Evolutionary conservation across 2,797 vertebrate species (phyloP), one percentile per base, ranked within the genome.

Genomic region (Sardinella longiceps): DNA sequence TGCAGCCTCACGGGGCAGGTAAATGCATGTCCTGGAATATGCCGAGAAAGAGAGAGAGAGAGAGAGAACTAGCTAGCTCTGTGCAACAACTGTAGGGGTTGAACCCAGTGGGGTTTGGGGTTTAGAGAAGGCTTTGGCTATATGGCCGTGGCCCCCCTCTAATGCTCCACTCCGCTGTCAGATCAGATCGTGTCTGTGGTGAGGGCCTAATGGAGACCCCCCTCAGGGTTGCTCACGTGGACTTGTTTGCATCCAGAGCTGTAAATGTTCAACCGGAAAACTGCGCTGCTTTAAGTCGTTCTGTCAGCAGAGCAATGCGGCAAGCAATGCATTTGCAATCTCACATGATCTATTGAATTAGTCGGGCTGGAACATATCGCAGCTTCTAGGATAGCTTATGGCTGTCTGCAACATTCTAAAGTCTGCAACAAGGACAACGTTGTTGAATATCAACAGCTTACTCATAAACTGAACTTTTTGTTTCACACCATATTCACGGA

Each of bases 21-120:
- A 94, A 94, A 93, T 93, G 94, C 95, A 94, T 92, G 95, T 92
- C 93, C 93, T 39, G 88, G 92, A 94, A 91, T 93, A 95, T 93
- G 91, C 85, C 88, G 90, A 87, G 90, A 91, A 88, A 77, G 70
- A 77, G 63, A 37, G 58, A 63, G 58, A 63, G 30, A 70, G 60
- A 66, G 25, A 30, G n/a, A n/a, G n/a, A n/a, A n/a, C n/a, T n/a
- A n/a, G n/a, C n/a, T 89, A 88, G 84, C 91, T 89, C 92, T 90
- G 92, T 92, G 91, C 91, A 91, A 91, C 43, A 88, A 83, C 45
- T 80, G 82, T 92, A 92, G 90, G 92, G 92, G 87, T 87, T 74
- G 89, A 70, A 70, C 63, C 63, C 30, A 3, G 63, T 90, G 63
- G 83, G 63, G 30, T 33, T 48, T 48, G 3, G 18, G 51, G 18